phyloP scores from a whole-genome alignment of 2,113 vertebrate species.

The Rhegmatorhina hoffmannsi region DNA sequence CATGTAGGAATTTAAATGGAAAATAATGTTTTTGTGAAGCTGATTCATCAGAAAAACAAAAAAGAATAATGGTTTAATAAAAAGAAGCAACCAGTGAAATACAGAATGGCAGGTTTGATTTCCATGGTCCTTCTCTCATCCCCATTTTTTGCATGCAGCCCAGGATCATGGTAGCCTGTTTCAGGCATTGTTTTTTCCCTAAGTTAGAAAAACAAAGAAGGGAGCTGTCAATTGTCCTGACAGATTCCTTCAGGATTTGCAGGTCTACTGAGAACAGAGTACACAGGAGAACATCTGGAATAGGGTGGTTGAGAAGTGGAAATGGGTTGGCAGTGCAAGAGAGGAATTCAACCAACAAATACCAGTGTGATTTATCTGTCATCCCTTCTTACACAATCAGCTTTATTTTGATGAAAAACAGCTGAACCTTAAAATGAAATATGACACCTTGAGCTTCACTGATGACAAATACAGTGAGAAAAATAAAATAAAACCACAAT shows the following conservation, averaged over 20 bases:
- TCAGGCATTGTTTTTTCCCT: neutral
- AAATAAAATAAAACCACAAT: neutral
- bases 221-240: neutral
- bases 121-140: neutral
- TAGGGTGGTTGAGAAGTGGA: neutral
- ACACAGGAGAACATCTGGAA: neutral
- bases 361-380: slow-evolving; percentile 51
- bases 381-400: neutral
- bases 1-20: neutral
- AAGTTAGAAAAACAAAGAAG: neutral
- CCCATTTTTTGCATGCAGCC: neutral
- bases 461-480: neutral
- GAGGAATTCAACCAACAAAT: slow-evolving; percentile 67
- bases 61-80: neutral
- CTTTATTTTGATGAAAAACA: neutral
- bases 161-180: neutral
- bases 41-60: neutral
- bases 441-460: neutral
- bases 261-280: neutral
- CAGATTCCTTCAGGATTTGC: neutral
- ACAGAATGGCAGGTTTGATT: neutral
- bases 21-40: neutral
- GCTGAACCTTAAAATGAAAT: neutral
- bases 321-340: slow-evolving; percentile 45
- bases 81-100: neutral